Evolutionary conservation across 2,113 vertebrate genomes (phyloP), one percentile per base, ranked within the genome.

Genomic region (Corythornis madagascariensis): DNA sequence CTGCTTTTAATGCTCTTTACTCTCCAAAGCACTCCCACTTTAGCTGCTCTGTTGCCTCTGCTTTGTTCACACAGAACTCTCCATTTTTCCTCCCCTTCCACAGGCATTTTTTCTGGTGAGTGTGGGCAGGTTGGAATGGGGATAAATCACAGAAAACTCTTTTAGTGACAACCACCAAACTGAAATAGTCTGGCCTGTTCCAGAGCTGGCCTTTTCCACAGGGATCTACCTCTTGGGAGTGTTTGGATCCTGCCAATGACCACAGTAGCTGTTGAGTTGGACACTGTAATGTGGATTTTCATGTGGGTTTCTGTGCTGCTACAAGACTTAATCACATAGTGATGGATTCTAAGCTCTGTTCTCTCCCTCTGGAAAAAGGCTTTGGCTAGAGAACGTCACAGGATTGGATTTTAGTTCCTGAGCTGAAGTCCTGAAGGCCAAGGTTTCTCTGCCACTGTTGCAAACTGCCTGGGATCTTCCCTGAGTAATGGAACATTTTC

Each of bases 401-500:
- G 17, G 29, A 29, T 40, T 43, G 24, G 35, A 64, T 73, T 35
- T 47, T 64, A 57, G 47, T 56, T 35, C 10, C 29, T 11, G 56
- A 86, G 75, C 47, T 70, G 14, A 64, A 94, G 84, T 78, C 56
- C 89, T 83, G 28, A 17, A 15, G 90, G 86, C 81, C 82, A 63
- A 60, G 67, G 5, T 90, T 90, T 92, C 83, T 24, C 82, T 43
- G 83, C 86, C 28, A 0, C 86, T 31, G 74, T 6, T 10, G 10
- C 52, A 73, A 84, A 77, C 75, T 43, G 94, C 94, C 87, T 28
- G 89, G 65, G 82, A 73, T 90, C 91, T 60, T 94, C 92, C 93
- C 45, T 96, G 96, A 97, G 97, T 97, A 97, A 97, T 92, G 96
- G 94, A 96, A 97, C 80, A 4, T 95, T 97, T 97, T 95, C 96